Conservation (phyloP, 2,888 invertebrate genomes). For the Microctonus aethiopoides region DNA sequence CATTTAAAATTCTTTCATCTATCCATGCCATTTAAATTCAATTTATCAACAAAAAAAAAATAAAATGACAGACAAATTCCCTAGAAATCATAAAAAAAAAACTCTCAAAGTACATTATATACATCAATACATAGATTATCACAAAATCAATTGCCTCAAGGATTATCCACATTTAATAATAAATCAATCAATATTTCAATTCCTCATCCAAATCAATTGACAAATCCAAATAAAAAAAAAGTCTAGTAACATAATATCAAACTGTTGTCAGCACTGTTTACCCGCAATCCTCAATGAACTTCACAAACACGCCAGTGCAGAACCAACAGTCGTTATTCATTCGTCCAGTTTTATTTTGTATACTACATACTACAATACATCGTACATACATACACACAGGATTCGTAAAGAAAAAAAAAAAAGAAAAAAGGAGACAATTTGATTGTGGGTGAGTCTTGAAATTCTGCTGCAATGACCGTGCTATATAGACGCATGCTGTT, state of each 20-base stretch:
- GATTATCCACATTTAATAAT: no score
- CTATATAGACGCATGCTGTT: conserved; percentile 4
- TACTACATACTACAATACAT: background rate
- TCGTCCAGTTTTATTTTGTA: conserved; percentile 3
- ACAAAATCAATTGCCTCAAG: no score
- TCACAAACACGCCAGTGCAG: conserved; percentile 5
- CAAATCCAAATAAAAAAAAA: background rate
- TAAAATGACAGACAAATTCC: background rate
- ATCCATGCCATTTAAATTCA: no score
- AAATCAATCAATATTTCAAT: no score
- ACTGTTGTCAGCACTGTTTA: background rate
- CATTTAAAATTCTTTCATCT: no score
- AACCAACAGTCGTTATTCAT: background rate
- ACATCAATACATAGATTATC: no score
- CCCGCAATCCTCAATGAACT: conserved; percentile 5
- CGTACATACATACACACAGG: no score
- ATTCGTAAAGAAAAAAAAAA: background rate
- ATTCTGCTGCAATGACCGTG: conserved; percentile 8
- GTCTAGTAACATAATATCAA: background rate
- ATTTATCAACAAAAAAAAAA: background rate
- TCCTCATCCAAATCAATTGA: no score
- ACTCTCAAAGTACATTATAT: no score
- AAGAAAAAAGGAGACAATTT: background rate
- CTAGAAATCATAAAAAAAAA: background rate
- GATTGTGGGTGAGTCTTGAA: conserved; percentile 24